Evolutionary conservation across 2,888 invertebrate species (phyloP), one percentile per base, ranked within the genome.

Genomic region (Caenorhabditis panamensis): DNA sequence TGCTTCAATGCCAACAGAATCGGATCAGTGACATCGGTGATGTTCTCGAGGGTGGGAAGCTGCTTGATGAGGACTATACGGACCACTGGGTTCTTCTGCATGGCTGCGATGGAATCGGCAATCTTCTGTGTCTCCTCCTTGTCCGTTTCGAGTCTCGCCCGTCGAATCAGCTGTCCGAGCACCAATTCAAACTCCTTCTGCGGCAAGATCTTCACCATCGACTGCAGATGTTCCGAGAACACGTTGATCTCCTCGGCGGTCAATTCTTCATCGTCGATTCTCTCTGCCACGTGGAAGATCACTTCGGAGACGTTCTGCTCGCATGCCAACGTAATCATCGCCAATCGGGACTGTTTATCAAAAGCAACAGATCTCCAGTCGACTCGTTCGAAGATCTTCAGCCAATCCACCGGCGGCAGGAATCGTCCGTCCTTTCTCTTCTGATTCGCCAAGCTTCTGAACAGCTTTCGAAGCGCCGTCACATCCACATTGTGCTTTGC

Each of bases 401-500:
- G 2, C 75, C 75, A 80, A 58, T 76, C 71, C 6, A 80, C 13
- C 0, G 75, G 62, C 16, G 80, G 80, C 8, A 80, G 61, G 58
- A 37, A 72, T 53, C 72, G 36, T 9, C 62, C 71, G 59, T 80
- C 76, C 0, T n/a, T 56, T 20, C 80, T 31, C 59, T 64, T 66
- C 13, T 66, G 66, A 5, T 61, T 37, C 5, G 47, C 49, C 1
- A 81, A 72, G 37, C 2, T 26, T 16, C 36, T 41, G 47, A n/a
- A 44, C 28, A 58, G 16, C 11, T 41, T 26, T 41, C 20, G 49
- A 16, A 16, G 41, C 31, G 5, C 2, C 18, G 31, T 22, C 8
- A n/a, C 51, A 6, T 79, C 56, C 2, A 59, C n/a, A 3, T 80
- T 41, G n/a, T 36, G 13, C 41, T 69, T 80, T 22, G 53, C 66